phyloP scores from a whole-genome alignment of 2,797 vertebrate species.

The Leptoclinus maculatus region DNA sequence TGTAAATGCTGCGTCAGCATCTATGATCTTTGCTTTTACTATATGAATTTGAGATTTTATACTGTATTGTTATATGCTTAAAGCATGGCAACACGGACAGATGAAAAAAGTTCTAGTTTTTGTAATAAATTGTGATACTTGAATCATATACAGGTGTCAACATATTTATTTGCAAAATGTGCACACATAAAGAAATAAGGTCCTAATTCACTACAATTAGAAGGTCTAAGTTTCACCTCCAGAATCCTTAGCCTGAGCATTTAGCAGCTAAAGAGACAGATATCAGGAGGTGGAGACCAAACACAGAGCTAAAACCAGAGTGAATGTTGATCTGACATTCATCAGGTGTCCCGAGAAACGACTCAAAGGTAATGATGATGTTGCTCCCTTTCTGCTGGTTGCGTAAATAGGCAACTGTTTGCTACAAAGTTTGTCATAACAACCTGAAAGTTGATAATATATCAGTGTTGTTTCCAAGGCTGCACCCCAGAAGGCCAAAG shows the following conservation, averaged over 20 bases:
- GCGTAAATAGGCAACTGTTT: background rate
- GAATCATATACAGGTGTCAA: constrained; percentile 67
- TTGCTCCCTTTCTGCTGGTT: background rate
- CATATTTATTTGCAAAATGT: constrained; percentile 16
- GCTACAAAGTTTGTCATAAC: too few species aligned
- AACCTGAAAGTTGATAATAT: background rate
- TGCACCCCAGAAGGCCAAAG: background rate
- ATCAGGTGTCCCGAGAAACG: background rate
- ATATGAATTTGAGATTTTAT: constrained; percentile 84
- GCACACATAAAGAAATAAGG: background rate
- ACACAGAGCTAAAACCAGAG: background rate
- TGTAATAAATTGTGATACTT: constrained; percentile 90
- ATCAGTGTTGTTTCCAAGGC: background rate
- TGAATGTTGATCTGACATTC: background rate
- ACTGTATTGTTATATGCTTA: constrained; percentile 88
- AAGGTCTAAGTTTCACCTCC: background rate
- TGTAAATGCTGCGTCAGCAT: constrained; percentile 84
- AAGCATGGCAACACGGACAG: constrained; percentile 87
- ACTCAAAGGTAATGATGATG: background rate
- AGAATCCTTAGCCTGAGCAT: background rate
- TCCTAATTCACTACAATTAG: background rate
- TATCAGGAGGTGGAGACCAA: background rate
- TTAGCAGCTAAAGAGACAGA: background rate
- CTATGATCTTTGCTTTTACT: constrained; percentile 82
- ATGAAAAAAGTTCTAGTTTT: constrained; percentile 86